These are phyloP conservation scores for Auanema freiburgensis DNA, from an alignment of 2,888 invertebrate species.

Conservation along the genomic window DNA sequence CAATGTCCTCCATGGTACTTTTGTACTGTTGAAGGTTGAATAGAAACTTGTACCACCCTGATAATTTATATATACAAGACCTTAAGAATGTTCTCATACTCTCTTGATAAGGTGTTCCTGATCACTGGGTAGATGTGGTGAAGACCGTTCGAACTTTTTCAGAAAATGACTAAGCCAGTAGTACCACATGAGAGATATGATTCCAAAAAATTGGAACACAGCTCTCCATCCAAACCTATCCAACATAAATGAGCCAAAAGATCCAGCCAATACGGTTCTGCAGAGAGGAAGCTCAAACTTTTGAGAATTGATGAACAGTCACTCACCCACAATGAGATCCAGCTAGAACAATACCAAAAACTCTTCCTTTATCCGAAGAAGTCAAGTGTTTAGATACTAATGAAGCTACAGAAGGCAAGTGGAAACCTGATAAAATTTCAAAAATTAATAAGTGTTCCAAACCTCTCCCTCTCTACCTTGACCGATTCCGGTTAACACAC, in stretches of 20 bases:
- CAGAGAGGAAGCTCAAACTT: constrained; percentile 43
- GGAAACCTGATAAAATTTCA: constrained; percentile 68
- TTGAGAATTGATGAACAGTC: background rate
- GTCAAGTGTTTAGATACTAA: constrained; percentile 74
- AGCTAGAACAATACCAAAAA: constrained; percentile 74
- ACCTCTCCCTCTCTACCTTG: constrained; percentile 67
- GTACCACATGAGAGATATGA: constrained; percentile 36
- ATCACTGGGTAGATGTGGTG: too few relatives aligned
- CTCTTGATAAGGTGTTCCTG: too few relatives aligned
- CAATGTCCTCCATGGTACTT: constrained; percentile 65
- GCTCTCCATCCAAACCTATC: constrained; percentile 74
- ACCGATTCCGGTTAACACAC: constrained; percentile 74
- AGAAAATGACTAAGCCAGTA: constrained; percentile 28
- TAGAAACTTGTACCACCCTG: too few relatives aligned
- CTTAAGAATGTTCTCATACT: too few relatives aligned
- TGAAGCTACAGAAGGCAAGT: constrained; percentile 76
- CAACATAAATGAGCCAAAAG: constrained; percentile 73
- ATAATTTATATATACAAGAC: too few relatives aligned
- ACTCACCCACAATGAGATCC: constrained; percentile 69
- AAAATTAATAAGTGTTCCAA: background rate
- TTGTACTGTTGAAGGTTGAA: too few relatives aligned
- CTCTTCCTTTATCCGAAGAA: constrained; percentile 73
- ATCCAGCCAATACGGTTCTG: constrained; percentile 74
- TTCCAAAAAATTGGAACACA: constrained; percentile 72
- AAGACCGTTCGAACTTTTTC: too few relatives aligned